A percentile compares a stretch with the other conserved stretches of the same genome.
Conservation (phyloP, 2,888 invertebrate species). For the Cephus spinipes region DNA sequence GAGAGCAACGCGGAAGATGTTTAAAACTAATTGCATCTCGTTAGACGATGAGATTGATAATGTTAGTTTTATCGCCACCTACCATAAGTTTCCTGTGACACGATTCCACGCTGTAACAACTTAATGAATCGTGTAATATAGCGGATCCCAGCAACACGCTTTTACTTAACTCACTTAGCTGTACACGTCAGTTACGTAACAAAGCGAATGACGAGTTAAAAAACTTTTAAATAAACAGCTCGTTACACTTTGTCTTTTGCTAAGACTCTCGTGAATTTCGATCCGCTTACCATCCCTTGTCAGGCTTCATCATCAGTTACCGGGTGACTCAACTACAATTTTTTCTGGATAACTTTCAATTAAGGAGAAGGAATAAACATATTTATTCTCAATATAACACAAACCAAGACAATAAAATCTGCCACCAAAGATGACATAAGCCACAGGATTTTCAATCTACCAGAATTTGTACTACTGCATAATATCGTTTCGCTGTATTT, state of each 20-base stretch:
- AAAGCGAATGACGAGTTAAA: neutral
- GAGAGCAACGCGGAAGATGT: neutral
- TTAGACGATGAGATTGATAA: neutral
- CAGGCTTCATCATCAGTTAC: neutral
- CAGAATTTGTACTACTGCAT: neutral
- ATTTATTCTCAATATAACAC: neutral
- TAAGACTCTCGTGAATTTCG: neutral
- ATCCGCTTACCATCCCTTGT: neutral
- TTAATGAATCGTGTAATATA: neutral
- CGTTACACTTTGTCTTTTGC: neutral
- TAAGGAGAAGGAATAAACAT: neutral
- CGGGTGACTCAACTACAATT: neutral
- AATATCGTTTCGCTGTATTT: neutral
- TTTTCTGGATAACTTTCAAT: neutral
- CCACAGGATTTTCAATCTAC: neutral
- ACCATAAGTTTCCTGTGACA: neutral
- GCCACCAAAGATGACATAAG: neutral
- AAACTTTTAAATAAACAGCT: neutral
- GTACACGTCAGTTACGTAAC: neutral
- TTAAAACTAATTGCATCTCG: neutral
- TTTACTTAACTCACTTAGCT: neutral
- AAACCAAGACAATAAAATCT: neutral
- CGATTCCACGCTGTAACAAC: neutral
- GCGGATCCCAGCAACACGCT: neutral
- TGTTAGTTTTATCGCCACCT: neutral